phyloP scores from a whole-genome alignment of 1,140 invertebrate genomes.

The Anastrepha ludens region DNA sequence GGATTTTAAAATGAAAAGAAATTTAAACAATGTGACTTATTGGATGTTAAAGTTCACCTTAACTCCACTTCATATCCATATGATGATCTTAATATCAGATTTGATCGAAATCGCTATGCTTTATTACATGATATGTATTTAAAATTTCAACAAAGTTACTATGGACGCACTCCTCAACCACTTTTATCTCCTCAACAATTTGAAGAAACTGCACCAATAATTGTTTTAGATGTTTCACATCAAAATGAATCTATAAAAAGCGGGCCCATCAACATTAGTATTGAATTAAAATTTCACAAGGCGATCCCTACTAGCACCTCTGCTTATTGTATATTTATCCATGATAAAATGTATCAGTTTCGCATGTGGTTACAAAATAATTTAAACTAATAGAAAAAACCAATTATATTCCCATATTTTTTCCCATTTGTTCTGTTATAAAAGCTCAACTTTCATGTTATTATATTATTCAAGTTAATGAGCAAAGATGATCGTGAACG shows the following conservation, averaged over 20 bases:
- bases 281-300: conserved; percentile 62
- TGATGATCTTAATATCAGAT: conserved; percentile 63
- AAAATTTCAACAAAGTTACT: conserved; percentile 58
- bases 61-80: conserved; percentile 63
- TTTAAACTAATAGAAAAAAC: background rate
- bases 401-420: background rate
- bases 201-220: conserved; percentile 56
- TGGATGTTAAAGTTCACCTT: conserved; percentile 38
- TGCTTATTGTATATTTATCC: conserved; percentile 64
- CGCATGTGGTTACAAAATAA: background rate
- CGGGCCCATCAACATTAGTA: conserved; percentile 61
- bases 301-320: conserved; percentile 60
- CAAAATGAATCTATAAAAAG: conserved; percentile 62
- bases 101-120: conserved; percentile 54
- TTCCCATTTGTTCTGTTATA: background rate
- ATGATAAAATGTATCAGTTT: conserved; percentile 61
- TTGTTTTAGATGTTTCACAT: conserved; percentile 63
- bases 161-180: conserved; percentile 51
- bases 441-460: background rate
- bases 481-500: too few species aligned
- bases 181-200: conserved; percentile 12
- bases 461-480: too few species aligned
- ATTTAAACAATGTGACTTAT: conserved; percentile 45
- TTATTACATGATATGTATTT: conserved; percentile 55
- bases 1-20: background rate